Evolutionary conservation across 2,888 invertebrate species (phyloP), one percentile per base, ranked within the genome.

Genomic region (Nomada ruficornis): DNA sequence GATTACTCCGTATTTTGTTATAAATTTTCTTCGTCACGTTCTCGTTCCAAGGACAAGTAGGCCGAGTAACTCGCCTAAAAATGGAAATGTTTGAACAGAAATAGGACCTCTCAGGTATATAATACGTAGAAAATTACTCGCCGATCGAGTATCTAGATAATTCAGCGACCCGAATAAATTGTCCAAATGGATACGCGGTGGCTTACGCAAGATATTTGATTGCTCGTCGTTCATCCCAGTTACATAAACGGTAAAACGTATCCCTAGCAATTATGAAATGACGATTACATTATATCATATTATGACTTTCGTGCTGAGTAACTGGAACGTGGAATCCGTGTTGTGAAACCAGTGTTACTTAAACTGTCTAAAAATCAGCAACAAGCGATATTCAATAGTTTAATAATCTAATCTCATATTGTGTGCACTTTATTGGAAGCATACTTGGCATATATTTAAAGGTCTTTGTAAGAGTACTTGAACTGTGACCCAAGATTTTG

Each of bases 151-250:
- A 62, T 36, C 55, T 54, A 67, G 70, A 80, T 71, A 67, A 57
- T n/a, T 78, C 60, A 26, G 18, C 47, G 54, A 52, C n/a, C 63
- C 59, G 75, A 71, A 75, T 71, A 75, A 85, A 72, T 36, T 50
- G 77, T 80, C 71, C 71, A 54, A 54, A 65, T 20, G 62, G 60
- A 69, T 70, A 60, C 71, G 29, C 60, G 47, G 26, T 47, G 55
- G 62, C 76, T 86, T 86, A 76, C 82, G 84, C 84, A 86, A 86
- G 71, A 77, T 84, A 77, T 86, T 87, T 72, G 82, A 80, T 80
- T 52, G 79, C 79, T 57, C 54, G 60, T 67, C 74, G 74, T 72
- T 80, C 77, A 75, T 69, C 84, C 79, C 74, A 63, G 74, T 86
- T 86, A 83, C 65, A 63, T 85, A 82, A 87, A 86, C 74, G 73